Evolutionary conservation across 1,140 invertebrate genomes (phyloP).

Genomic region (Panagrolaimus sp.): DNA sequence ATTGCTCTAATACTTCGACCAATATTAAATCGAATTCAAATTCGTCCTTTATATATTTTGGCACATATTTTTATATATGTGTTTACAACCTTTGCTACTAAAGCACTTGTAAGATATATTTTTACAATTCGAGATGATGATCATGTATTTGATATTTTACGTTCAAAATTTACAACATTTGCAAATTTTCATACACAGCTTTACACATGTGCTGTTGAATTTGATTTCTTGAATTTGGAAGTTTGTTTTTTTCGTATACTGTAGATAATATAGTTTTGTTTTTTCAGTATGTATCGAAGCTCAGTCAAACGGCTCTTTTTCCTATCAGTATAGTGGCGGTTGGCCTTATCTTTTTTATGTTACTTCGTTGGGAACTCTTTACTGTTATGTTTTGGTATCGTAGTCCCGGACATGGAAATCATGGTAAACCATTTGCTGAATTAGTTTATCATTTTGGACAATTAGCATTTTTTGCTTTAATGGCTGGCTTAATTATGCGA

Average conservation of each 20-base stretch:
- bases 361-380: not conserved
- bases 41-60: conserved; percentile 58
- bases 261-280: conserved; percentile 9
- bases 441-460: conserved; percentile 71
- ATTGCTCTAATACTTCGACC: conserved; percentile 19
- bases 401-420: conserved; percentile 19
- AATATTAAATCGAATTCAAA: conserved; percentile 55
- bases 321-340: not conserved
- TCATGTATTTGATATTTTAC: conserved; percentile 73
- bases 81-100: not conserved
- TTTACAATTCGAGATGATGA: conserved; percentile 65
- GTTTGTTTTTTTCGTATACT: conserved; percentile 43
- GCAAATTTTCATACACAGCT: conserved; percentile 75
- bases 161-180: conserved; percentile 70
- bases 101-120: conserved; percentile 59
- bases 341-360: not conserved
- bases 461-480: conserved; percentile 67
- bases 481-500: conserved; percentile 75
- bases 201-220: conserved; percentile 76
- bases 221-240: conserved; percentile 69
- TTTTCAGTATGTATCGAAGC: conserved; percentile 6
- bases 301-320: not conserved
- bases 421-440: conserved; percentile 46
- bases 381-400: conserved; percentile 1
- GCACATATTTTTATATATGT: conserved; percentile 53